These are phyloP conservation scores for Salvator merianae DNA, from an alignment of 2,113 vertebrate genomes.

Conservation along the genomic window DNA sequence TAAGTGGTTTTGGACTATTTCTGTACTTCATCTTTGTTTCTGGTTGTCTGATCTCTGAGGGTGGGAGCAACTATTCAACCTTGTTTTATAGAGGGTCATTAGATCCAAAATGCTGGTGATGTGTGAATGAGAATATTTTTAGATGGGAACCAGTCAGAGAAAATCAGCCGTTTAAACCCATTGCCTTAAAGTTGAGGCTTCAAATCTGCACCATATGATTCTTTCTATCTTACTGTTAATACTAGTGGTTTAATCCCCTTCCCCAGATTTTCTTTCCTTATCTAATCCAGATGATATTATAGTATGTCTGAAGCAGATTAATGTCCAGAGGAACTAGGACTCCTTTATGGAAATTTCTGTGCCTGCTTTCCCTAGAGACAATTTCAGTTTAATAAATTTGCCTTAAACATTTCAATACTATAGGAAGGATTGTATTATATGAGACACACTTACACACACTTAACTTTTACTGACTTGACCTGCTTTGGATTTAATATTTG, in stretches of 20 bases:
- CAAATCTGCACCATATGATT: background rate
- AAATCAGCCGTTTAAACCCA: slow-evolving; percentile 7
- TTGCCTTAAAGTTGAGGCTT: slow-evolving; percentile 1
- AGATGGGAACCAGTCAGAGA: background rate
- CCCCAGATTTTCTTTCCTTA: background rate
- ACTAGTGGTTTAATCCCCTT: background rate
- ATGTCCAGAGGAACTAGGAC: background rate
- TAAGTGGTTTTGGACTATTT: too few relatives aligned
- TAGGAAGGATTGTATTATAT: background rate
- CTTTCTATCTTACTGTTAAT: background rate
- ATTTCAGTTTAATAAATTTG: background rate
- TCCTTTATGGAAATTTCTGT: background rate
- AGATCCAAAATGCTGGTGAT: background rate
- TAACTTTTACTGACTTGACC: background rate
- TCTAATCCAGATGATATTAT: background rate
- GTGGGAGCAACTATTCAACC: background rate
- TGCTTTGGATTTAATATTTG: too few relatives aligned
- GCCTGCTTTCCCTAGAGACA: background rate
- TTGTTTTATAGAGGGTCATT: background rate
- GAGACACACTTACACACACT: too few relatives aligned
- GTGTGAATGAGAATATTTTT: background rate
- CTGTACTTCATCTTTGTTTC: background rate
- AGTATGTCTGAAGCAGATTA: background rate
- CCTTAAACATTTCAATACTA: background rate
- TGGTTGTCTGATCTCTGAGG: background rate